Percentiles rank a stretch among this genome's conserved stretches.
phyloP scores from a whole-genome alignment of 2,888 invertebrate genomes.

The Tryphoninae sp. region DNA sequence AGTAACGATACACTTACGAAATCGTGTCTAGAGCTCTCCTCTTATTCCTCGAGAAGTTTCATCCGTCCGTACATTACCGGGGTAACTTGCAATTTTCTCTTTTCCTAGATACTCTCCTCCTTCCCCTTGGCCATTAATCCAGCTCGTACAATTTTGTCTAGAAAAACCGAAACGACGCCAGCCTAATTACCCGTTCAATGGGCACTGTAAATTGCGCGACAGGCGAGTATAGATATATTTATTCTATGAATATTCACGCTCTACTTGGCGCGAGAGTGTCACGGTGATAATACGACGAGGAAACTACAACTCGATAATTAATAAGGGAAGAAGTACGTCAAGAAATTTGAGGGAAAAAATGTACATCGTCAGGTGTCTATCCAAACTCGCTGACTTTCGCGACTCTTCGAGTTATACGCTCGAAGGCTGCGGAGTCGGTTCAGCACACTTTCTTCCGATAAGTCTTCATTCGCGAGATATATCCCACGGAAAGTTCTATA shows the following conservation, averaged over 20 bases:
- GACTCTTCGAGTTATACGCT: background rate
- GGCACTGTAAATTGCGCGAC: background rate
- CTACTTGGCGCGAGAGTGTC: background rate
- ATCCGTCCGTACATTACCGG: background rate
- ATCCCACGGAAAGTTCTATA: background rate
- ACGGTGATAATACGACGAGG: background rate
- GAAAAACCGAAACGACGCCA: background rate
- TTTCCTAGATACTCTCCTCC: background rate
- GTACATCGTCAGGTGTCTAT: background rate
- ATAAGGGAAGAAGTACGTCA: background rate
- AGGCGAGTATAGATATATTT: background rate
- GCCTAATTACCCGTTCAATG: background rate
- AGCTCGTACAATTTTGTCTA: background rate
- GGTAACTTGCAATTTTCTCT: background rate
- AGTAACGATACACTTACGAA: too few relatives aligned
- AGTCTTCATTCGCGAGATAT: constrained; percentile 35
- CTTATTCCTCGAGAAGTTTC: too few relatives aligned
- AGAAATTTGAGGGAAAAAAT: background rate
- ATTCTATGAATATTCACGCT: constrained; percentile 4
- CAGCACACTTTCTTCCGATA: constrained; percentile 35
- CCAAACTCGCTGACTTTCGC: background rate
- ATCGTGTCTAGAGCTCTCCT: too few relatives aligned
- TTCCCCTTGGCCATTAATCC: background rate
- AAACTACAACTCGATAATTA: background rate
- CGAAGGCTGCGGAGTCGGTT: background rate